A percentile compares a stretch with the other conserved stretches of the same genome.
phyloP scores from a whole-genome alignment of 2,113 vertebrate genomes.

The Cercocebus atys region DNA sequence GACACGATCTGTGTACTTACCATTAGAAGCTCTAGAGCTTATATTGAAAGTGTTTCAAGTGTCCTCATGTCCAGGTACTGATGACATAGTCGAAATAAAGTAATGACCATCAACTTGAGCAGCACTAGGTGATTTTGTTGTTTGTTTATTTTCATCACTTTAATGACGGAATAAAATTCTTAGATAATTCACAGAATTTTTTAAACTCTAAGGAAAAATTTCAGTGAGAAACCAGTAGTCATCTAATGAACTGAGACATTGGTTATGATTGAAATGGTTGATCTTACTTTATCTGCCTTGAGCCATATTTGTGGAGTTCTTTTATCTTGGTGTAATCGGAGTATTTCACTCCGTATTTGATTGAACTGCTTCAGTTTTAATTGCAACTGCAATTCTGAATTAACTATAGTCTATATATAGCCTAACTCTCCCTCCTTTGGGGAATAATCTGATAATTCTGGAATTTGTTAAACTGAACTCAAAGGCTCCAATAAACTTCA shows the following conservation, averaged over 20 bases:
- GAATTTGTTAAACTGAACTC: conserved; percentile 39
- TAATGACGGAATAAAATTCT: background rate
- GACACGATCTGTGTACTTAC: background rate
- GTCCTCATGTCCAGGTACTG: background rate
- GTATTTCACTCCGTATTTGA: background rate
- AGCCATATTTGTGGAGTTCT: conserved; percentile 10
- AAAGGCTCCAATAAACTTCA: background rate
- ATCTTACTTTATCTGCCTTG: conserved; percentile 51
- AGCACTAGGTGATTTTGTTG: background rate
- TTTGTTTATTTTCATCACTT: background rate
- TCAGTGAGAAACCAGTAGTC: background rate
- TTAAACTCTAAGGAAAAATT: background rate
- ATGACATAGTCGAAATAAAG: background rate
- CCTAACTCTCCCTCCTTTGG: background rate
- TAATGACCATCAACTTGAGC: background rate
- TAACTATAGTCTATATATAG: background rate
- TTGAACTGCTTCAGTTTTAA: conserved; percentile 11
- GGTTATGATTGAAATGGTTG: background rate
- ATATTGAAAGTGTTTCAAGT: background rate
- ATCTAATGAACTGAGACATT: background rate
- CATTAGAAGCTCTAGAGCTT: background rate
- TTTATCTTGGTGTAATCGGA: background rate
- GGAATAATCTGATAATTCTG: conserved; percentile 26
- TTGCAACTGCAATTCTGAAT: conserved; percentile 1
- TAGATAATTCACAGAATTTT: background rate